A percentile compares a stretch with the other conserved stretches of the same genome.
Evolutionary conservation across 2,113 vertebrate genomes (phyloP).

Genomic region (Psilopsiagon aymara): DNA sequence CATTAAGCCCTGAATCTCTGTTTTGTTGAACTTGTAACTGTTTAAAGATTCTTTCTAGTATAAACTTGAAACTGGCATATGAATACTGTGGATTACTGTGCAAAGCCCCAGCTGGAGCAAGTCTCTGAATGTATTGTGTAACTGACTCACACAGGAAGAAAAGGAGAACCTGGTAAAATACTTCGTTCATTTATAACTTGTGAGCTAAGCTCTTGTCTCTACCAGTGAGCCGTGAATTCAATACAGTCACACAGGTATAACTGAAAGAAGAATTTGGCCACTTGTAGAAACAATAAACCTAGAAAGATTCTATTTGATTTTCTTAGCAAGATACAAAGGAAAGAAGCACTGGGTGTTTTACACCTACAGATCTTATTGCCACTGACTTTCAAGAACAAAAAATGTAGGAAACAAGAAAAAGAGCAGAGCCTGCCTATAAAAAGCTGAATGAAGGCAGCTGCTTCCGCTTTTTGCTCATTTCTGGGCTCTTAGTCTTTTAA

Average conservation of each 20-base stretch:
- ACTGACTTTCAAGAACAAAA: background rate
- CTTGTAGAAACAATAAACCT: background rate
- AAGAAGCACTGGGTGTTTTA: background rate
- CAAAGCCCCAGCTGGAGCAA: slow-evolving; percentile 50
- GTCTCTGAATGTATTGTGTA: slow-evolving; percentile 1
- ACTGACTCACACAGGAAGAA: slow-evolving; percentile 34
- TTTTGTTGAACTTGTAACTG: slow-evolving; percentile 41
- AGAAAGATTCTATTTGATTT: background rate
- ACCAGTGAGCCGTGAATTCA: background rate
- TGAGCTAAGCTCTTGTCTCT: background rate
- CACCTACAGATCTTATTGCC: background rate
- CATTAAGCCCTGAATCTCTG: background rate
- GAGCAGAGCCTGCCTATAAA: background rate
- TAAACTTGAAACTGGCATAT: slow-evolving; percentile 46
- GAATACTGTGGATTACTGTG: slow-evolving; percentile 38
- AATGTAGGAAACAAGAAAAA: background rate
- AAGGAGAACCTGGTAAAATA: slow-evolving; percentile 45
- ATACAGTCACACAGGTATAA: background rate
- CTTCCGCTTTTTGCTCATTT: background rate
- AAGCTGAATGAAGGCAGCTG: background rate
- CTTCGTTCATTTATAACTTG: slow-evolving; percentile 40
- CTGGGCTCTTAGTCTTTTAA: background rate
- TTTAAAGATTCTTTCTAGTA: slow-evolving; percentile 39
- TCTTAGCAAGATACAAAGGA: background rate
- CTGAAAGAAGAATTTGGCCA: background rate